Conservation (phyloP, 2,797 vertebrate species). For the Bradypus variegatus region DNA sequence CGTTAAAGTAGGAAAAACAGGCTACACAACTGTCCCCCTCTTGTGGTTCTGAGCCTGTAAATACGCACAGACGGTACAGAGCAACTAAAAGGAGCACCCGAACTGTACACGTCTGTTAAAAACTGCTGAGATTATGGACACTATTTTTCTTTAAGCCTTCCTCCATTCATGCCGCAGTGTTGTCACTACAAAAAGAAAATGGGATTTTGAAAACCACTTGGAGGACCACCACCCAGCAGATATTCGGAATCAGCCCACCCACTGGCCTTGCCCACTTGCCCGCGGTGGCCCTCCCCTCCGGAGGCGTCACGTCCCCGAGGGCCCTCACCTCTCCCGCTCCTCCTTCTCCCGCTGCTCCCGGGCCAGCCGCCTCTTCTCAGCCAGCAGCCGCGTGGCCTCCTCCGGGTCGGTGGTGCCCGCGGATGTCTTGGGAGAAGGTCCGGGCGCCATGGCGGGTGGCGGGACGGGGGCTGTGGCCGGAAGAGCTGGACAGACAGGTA, state of each 20-base stretch:
- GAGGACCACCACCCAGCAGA: neutral
- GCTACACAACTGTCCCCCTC: neutral
- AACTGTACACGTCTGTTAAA: neutral
- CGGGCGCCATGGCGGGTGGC: conserved; percentile 37
- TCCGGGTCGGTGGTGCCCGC: conserved; percentile 92
- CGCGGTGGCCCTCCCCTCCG: too few species aligned
- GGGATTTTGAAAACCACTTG: neutral
- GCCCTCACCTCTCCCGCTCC: conserved; percentile 84
- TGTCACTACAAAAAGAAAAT: conserved; percentile 1
- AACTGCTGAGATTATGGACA: neutral
- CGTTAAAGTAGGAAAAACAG: neutral
- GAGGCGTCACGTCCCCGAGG: neutral
- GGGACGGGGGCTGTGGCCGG: conserved; percentile 36
- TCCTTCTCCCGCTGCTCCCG: conserved; percentile 91
- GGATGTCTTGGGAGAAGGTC: conserved; percentile 71
- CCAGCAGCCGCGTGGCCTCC: conserved; percentile 88
- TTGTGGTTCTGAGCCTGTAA: neutral
- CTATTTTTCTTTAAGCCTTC: neutral
- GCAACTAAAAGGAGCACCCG: neutral
- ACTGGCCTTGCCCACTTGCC: neutral
- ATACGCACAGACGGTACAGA: neutral
- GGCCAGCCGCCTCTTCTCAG: conserved; percentile 90
- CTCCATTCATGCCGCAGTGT: neutral
- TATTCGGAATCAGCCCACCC: neutral
- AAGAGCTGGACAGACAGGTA: conserved; percentile 63